Conservation (phyloP, 2,113 vertebrate genomes). For the Corvus moneduloides region DNA sequence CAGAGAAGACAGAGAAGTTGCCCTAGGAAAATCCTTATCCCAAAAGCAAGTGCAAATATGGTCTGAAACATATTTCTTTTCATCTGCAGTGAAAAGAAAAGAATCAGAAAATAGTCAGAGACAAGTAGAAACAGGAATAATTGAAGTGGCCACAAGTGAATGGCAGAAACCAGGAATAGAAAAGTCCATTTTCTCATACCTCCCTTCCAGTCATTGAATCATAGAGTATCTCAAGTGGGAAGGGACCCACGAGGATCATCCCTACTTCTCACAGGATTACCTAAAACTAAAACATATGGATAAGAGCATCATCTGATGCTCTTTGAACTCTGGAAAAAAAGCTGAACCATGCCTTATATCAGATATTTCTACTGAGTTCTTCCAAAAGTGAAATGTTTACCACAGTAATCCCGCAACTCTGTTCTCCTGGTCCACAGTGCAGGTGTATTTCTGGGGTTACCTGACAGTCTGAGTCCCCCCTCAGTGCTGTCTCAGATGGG, state of each 20-base stretch:
- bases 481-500: accelerated
- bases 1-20: background rate
- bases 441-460: background rate
- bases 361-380: background rate
- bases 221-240: background rate
- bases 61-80: background rate
- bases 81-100: background rate
- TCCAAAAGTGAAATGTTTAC: accelerated
- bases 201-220: background rate
- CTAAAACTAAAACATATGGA: background rate
- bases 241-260: background rate
- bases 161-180: background rate
- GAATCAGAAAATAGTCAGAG: background rate
- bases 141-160: background rate
- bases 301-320: background rate
- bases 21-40: background rate
- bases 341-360: background rate
- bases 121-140: background rate
- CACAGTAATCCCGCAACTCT: background rate
- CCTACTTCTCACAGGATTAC: background rate
- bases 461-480: background rate
- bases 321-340: background rate
- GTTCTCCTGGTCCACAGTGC: background rate
- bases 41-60: accelerated
- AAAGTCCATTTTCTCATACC: background rate